These are phyloP conservation scores for Spea bombifrons DNA, from an alignment of 2,113 vertebrate genomes.

Conservation along the genomic window DNA sequence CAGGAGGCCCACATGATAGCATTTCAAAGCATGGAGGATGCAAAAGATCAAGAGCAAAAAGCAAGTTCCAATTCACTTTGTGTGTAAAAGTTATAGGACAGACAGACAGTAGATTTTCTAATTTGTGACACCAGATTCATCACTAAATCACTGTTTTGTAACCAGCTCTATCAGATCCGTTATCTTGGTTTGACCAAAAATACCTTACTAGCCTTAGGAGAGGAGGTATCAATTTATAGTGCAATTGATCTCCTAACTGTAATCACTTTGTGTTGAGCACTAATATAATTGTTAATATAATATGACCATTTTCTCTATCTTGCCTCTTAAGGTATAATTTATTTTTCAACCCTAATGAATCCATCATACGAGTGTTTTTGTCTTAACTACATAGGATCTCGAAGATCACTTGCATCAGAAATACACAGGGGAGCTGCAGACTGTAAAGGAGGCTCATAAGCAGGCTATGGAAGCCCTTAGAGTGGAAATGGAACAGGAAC, in stretches of 20 bases:
- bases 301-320: slow-evolving; percentile 23
- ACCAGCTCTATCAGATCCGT: too few species aligned
- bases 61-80: slow-evolving; percentile 55
- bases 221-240: not conserved
- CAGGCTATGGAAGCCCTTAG: slow-evolving; percentile 91
- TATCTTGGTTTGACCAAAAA: not conserved
- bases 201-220: not conserved
- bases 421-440: slow-evolving; percentile 86
- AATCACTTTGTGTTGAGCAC: slow-evolving; percentile 3
- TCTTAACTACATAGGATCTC: slow-evolving; percentile 69
- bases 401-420: slow-evolving; percentile 89
- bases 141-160: not conserved
- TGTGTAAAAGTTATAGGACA: too few species aligned
- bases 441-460: slow-evolving; percentile 86
- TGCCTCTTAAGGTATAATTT: slow-evolving; percentile 35
- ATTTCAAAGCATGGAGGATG: slow-evolving; percentile 87
- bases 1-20: slow-evolving; percentile 87
- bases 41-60: slow-evolving; percentile 86
- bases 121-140: not conserved
- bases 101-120: not conserved
- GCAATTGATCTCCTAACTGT: slow-evolving; percentile 10
- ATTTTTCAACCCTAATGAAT: slow-evolving; percentile 28
- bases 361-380: slow-evolving; percentile 18
- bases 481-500: slow-evolving; percentile 91
- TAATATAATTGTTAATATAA: slow-evolving; percentile 15